phyloP scores from a whole-genome alignment of 2,797 vertebrate species.

The Ambastaia sidthimunki region DNA sequence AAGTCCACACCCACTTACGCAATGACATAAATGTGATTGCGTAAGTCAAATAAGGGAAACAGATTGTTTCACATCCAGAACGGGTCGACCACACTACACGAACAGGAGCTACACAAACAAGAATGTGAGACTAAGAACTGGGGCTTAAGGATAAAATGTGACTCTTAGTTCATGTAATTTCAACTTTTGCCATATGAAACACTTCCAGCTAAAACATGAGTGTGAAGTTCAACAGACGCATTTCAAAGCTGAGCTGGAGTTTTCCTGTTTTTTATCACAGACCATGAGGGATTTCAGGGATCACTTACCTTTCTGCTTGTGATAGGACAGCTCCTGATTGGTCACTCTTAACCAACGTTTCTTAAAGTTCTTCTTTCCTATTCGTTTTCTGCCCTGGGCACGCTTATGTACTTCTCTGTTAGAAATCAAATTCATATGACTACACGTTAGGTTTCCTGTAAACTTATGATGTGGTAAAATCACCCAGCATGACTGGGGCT shows the following conservation, averaged over 20 bases:
- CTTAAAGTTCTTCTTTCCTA: slow-evolving; percentile 94
- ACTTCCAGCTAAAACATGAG: slow-evolving; percentile 12
- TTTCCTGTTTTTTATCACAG: background rate
- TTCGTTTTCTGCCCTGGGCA: slow-evolving; percentile 88
- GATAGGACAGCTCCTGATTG: slow-evolving; percentile 92
- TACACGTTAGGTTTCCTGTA: background rate
- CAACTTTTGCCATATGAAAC: slow-evolving; percentile 8
- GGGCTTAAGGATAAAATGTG: background rate
- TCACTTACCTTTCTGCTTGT: slow-evolving; percentile 91
- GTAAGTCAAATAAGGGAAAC: slow-evolving; percentile 27
- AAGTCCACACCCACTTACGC: slow-evolving; percentile 25
- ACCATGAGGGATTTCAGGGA: background rate
- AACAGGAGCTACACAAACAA: slow-evolving; percentile 39
- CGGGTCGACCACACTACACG: background rate
- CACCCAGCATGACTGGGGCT: background rate
- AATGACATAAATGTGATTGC: slow-evolving; percentile 1
- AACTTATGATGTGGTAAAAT: background rate
- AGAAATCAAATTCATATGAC: slow-evolving; percentile 45
- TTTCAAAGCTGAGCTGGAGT: background rate
- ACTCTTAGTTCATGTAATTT: slow-evolving; percentile 10
- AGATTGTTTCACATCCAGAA: slow-evolving; percentile 38
- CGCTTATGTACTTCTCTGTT: slow-evolving; percentile 94
- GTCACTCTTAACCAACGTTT: slow-evolving; percentile 95
- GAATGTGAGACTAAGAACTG: slow-evolving; percentile 7
- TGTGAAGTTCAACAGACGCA: background rate